Evolutionary conservation across 2,797 vertebrate species (phyloP), one percentile per base, ranked within the genome.

Genomic region (Ctenosaura bakeri): DNA sequence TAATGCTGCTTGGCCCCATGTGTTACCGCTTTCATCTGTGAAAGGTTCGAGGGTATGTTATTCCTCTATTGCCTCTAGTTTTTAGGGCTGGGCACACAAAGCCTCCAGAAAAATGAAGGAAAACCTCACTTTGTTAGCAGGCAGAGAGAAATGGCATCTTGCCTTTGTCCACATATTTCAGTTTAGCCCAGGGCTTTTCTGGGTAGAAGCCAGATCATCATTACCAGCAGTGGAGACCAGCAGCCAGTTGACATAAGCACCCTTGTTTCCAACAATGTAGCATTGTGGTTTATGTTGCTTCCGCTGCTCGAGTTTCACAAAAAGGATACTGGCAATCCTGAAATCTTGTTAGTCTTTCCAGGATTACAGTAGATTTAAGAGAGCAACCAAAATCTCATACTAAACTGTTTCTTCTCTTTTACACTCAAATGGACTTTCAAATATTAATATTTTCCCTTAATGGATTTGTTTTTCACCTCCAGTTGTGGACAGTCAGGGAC

Each of bases 371-470:
- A 95, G 89, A 94, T 96, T 94, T 95, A 91, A 87, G 95, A 76
- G 83, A 89, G 66, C 26, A 69, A 13, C 1, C 76, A 92, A 89
- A 85, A 77, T 90, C 94, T 93, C 93, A 93, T 90, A 69, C 91
- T 64, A 89, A 94, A 76, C 87, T 69, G 95, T 92, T 92, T 88
- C 1, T 26, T 93, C 93, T 88, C 91, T 38, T 92, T 94, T 89
- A 85, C 95, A 94, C 93, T 94, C 95, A 95, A 93, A 62, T 94
- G 92, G 90, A 95, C 91, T 94, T 93, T 96, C 93, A 95, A 95
- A 86, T 89, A 91, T 93, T 97, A 96, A 94, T 95, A 97, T 96
- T 97, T 97, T 95, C 90, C 96, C 91, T 95, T 89, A 92, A 96
- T 91, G 87, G 94, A 96, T 93, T 94, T 94, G 89, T 79, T 66